Evolutionary conservation across 2,888 invertebrate species (phyloP).

Genomic region (Noctua pronuba): DNA sequence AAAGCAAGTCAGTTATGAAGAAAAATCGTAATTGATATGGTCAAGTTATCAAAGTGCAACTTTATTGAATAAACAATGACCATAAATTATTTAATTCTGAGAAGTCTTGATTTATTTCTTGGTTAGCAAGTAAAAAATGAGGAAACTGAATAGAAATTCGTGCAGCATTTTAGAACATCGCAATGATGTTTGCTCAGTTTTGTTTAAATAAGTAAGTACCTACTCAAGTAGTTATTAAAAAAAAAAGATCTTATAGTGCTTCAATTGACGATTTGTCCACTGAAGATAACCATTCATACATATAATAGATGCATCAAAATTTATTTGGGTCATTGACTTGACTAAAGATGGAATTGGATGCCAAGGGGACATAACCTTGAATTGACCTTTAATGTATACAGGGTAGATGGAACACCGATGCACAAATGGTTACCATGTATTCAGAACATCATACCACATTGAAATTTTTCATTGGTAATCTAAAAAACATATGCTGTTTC

Average conservation of each 20-base stretch:
- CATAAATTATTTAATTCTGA: slow-evolving; percentile 17
- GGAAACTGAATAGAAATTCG: slow-evolving; percentile 11
- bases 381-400: background rate
- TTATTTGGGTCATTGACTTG: background rate
- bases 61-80: slow-evolving; percentile 25
- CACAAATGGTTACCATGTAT: no score
- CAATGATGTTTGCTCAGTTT: background rate
- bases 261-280: background rate
- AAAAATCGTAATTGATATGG: slow-evolving; percentile 26
- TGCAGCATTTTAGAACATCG: background rate
- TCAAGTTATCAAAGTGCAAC: slow-evolving; percentile 26
- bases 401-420: no score
- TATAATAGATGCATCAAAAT: no score
- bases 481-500: no score
- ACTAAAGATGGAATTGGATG: background rate
- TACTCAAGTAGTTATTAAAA: background rate
- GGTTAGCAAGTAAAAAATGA: slow-evolving; percentile 1
- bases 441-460: no score
- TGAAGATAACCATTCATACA: no score
- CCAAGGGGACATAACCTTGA: background rate
- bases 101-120: slow-evolving; percentile 30
- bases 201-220: background rate
- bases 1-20: background rate
- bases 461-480: no score
- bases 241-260: background rate